Percentiles rank a stretch among this genome's conserved stretches.
These are phyloP conservation scores for Alloplasta piceator DNA, from an alignment of 2,888 invertebrate genomes.

Conservation along the genomic window DNA sequence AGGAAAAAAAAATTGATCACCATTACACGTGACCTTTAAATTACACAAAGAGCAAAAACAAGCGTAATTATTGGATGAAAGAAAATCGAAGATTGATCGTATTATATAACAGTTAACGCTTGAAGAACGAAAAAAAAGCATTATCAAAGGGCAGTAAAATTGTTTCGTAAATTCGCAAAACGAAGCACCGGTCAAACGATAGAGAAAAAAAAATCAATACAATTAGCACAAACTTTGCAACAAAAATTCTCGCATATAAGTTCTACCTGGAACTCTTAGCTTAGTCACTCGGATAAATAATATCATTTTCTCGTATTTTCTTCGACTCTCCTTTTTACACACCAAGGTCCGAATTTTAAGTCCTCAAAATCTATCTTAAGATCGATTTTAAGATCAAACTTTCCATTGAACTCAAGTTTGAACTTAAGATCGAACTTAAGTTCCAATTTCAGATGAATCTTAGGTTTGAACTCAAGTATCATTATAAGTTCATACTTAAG, in stretches of 20 bases:
- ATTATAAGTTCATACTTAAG: too few relatives aligned
- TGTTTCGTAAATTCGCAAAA: conserved; percentile 31
- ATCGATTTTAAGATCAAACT: too few relatives aligned
- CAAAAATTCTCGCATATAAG: not conserved
- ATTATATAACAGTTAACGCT: not conserved
- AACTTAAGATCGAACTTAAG: too few relatives aligned
- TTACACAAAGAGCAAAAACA: conserved; percentile 10
- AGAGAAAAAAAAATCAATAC: conserved; percentile 27
- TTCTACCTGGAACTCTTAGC: conserved; percentile 19
- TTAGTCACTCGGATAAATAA: conserved; percentile 62
- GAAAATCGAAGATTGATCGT: conserved; percentile 26
- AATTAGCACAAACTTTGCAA: conserved; percentile 31
- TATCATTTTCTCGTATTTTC: conserved; percentile 44
- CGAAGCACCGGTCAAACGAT: conserved; percentile 55
- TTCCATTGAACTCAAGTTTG: too few relatives aligned
- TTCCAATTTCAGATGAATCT: too few relatives aligned
- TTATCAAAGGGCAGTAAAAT: conserved; percentile 40
- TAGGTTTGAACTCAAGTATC: too few relatives aligned
- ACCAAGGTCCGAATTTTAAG: too few relatives aligned
- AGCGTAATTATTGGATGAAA: conserved; percentile 30
- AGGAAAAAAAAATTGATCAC: conserved; percentile 10
- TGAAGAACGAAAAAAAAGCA: conserved; percentile 19
- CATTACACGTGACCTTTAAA: conserved; percentile 26
- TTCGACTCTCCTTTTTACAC: not conserved
- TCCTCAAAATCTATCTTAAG: too few relatives aligned